phyloP scores from a whole-genome alignment of 2,888 invertebrate genomes.

The Epistrophe grossulariae region DNA sequence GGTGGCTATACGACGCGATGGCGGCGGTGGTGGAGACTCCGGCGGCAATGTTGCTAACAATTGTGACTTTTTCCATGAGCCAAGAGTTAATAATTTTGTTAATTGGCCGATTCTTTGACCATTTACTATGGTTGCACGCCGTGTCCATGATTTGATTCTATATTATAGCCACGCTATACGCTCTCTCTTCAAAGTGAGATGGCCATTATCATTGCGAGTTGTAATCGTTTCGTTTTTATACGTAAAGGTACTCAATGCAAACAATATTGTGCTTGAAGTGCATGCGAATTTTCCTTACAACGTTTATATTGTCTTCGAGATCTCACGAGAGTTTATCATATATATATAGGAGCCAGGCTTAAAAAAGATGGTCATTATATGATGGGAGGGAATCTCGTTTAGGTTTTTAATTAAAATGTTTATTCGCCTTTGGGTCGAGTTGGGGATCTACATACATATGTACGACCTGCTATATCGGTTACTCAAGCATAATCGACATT shows the following conservation, averaged over 20 bases:
- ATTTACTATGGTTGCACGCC: constrained; percentile 41
- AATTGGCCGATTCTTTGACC: constrained; percentile 59
- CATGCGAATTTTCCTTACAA: neutral
- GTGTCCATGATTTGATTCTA: neutral
- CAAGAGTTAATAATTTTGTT: constrained; percentile 65
- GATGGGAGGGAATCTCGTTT: constrained; percentile 68
- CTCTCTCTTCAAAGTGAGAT: constrained; percentile 4
- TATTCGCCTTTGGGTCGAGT: constrained; percentile 63
- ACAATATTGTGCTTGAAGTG: neutral
- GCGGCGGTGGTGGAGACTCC: too few relatives aligned
- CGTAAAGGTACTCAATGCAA: constrained; percentile 23
- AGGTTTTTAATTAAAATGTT: constrained; percentile 73
- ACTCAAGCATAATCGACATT: constrained; percentile 51
- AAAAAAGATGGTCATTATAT: constrained; percentile 1
- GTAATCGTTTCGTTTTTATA: constrained; percentile 27
- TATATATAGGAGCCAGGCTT: constrained; percentile 7
- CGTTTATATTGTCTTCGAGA: constrained; percentile 29
- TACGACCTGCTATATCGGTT: neutral
- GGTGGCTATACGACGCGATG: neutral
- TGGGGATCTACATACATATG: constrained; percentile 3
- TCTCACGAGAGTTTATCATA: neutral
- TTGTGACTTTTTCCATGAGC: constrained; percentile 50
- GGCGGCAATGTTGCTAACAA: constrained; percentile 4
- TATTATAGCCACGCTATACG: neutral
- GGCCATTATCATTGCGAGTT: constrained; percentile 7